Conservation (phyloP, 2,113 vertebrate genomes). For the Calyptommatus sinebrachiatus region DNA sequence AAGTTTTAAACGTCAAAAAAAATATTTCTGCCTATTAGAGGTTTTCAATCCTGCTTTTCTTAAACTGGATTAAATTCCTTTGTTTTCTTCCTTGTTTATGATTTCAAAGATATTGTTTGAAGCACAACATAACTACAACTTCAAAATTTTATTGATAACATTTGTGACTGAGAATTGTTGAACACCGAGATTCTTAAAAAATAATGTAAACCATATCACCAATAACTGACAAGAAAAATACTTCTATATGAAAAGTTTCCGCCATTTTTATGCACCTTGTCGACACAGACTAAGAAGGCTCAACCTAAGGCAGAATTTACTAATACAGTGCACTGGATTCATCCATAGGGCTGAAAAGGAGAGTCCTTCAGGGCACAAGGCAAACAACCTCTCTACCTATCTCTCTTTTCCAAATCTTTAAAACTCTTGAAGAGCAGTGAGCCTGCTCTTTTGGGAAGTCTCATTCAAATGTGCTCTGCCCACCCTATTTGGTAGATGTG, state of each 20-base stretch:
- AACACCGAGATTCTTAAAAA: background rate
- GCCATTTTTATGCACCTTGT: background rate
- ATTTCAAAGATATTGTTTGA: background rate
- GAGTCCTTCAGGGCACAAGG: too few species aligned
- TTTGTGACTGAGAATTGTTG: background rate
- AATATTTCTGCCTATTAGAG: background rate
- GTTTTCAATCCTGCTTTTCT: background rate
- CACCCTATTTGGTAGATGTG: too few species aligned
- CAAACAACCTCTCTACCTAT: too few species aligned
- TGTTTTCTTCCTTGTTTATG: background rate
- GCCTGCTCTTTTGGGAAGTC: too few species aligned
- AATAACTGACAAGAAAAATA: background rate
- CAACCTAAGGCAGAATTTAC: background rate
- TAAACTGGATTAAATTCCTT: background rate
- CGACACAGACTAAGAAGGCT: background rate
- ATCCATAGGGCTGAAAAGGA: too few species aligned
- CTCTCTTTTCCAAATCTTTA: too few species aligned
- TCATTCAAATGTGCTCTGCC: too few species aligned
- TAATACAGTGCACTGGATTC: background rate
- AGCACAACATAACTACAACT: too few species aligned
- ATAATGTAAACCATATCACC: background rate
- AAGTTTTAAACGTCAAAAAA: too few species aligned
- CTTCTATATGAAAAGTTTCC: background rate
- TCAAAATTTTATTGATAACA: background rate
- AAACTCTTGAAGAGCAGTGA: too few species aligned